A percentile compares a stretch with the other conserved stretches of the same genome.
phyloP scores from a whole-genome alignment of 2,797 vertebrate species.

The Muscicapa striata region DNA sequence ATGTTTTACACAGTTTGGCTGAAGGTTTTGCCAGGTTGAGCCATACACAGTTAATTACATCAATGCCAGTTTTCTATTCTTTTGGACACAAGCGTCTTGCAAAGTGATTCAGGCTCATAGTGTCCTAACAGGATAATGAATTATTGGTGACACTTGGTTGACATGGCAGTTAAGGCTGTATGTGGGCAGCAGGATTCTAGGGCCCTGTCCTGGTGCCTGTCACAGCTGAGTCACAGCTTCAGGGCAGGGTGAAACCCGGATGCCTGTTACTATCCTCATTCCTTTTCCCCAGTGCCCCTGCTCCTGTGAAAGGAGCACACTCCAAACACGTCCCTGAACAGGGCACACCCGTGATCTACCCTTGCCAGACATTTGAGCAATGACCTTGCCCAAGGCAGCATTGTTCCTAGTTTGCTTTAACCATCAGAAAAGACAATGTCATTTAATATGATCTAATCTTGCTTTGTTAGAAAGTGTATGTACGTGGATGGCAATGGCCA shows the following conservation, averaged over 20 bases:
- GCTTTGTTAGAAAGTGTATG: background rate
- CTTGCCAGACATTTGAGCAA: background rate
- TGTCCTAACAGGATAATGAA: background rate
- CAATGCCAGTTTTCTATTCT: background rate
- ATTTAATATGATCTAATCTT: background rate
- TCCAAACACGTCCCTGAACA: accelerated
- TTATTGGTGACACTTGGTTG: background rate
- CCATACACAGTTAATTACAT: background rate
- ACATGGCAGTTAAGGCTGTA: background rate
- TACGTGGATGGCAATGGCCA: background rate
- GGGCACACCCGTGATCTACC: accelerated
- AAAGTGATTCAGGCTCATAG: background rate
- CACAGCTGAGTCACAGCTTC: background rate
- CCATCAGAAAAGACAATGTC: background rate
- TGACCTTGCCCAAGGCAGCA: background rate
- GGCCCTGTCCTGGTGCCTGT: background rate
- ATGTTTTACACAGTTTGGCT: background rate
- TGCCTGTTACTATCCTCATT: background rate
- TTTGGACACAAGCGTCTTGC: background rate
- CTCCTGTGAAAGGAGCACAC: background rate
- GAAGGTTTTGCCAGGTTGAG: conserved; percentile 5
- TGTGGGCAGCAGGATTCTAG: background rate
- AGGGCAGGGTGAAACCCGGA: background rate
- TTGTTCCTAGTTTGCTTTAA: background rate
- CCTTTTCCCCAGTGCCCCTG: background rate